Percentiles rank a stretch among this genome's conserved stretches.
phyloP scores from a whole-genome alignment of 2,797 vertebrate genomes.

The Hafferia zeledoni region DNA sequence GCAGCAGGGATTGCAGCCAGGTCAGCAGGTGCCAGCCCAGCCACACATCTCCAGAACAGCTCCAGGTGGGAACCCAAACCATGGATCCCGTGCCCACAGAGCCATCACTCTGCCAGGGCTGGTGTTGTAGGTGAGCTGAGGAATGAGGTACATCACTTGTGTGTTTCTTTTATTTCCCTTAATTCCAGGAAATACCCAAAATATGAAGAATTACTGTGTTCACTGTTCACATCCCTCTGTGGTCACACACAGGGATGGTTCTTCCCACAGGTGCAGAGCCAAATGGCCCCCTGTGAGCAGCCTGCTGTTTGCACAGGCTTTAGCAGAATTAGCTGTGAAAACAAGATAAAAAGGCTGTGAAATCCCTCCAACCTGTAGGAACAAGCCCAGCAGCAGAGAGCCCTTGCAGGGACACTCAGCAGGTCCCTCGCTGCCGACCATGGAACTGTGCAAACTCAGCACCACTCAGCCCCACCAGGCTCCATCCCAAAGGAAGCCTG shows the following conservation, averaged over 20 bases:
- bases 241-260: fast-evolving
- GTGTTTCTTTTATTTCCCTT: not conserved
- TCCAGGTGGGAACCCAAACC: not conserved
- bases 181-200: not conserved
- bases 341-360: not conserved
- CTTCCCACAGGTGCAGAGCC: fast-evolving
- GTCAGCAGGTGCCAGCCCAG: not conserved
- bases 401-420: not conserved
- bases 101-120: not conserved
- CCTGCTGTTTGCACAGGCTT: not conserved
- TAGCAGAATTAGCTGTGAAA: not conserved
- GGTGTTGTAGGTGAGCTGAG: fast-evolving
- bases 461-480: not conserved
- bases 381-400: not conserved
- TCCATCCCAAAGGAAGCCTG: not conserved
- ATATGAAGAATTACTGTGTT: not conserved
- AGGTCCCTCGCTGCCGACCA: fast-evolving
- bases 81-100: fast-evolving
- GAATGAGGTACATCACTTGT: not conserved
- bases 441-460: not conserved
- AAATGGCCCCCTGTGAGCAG: not conserved
- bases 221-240: fast-evolving
- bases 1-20: not conserved
- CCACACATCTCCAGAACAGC: not conserved
- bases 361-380: not conserved